These are phyloP conservation scores for Dreissena polymorpha DNA, from an alignment of 1,140 invertebrate genomes.

Conservation along the genomic window DNA sequence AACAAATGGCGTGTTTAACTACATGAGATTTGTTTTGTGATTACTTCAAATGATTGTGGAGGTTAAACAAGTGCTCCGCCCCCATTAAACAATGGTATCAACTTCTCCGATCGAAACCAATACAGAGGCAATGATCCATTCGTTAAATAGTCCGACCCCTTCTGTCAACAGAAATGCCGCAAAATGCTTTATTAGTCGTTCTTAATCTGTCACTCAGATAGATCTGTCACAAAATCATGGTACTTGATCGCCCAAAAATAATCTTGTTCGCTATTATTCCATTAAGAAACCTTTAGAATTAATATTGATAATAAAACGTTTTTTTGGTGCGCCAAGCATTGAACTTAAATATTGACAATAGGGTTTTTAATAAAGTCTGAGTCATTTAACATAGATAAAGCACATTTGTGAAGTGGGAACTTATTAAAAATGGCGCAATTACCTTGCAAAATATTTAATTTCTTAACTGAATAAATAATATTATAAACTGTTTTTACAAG, in stretches of 20 bases:
- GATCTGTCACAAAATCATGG: slow-evolving; percentile 1
- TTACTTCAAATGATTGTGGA: not conserved
- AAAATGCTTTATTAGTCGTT: slow-evolving; percentile 40
- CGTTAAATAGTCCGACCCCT: slow-evolving; percentile 41
- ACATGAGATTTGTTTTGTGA: no score
- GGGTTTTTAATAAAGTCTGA: not conserved
- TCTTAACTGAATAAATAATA: no score
- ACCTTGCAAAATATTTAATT: no score
- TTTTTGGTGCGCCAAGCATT: not conserved
- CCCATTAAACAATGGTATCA: slow-evolving; percentile 42
- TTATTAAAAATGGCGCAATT: no score
- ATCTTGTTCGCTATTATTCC: no score
- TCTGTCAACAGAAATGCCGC: slow-evolving; percentile 48
- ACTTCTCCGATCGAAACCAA: slow-evolving; percentile 17
- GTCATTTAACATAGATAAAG: not conserved
- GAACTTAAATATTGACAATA: slow-evolving; percentile 6
- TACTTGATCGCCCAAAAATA: not conserved
- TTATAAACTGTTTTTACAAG: no score
- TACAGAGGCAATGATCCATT: slow-evolving; percentile 21
- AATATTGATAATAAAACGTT: no score
- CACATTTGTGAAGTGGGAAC: no score
- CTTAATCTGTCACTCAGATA: slow-evolving; percentile 6
- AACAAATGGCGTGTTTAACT: no score
- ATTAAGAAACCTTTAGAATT: no score
- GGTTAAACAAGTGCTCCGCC: slow-evolving; percentile 44